Conservation (phyloP, 2,113 vertebrate species). For the Sturnira hondurensis region DNA sequence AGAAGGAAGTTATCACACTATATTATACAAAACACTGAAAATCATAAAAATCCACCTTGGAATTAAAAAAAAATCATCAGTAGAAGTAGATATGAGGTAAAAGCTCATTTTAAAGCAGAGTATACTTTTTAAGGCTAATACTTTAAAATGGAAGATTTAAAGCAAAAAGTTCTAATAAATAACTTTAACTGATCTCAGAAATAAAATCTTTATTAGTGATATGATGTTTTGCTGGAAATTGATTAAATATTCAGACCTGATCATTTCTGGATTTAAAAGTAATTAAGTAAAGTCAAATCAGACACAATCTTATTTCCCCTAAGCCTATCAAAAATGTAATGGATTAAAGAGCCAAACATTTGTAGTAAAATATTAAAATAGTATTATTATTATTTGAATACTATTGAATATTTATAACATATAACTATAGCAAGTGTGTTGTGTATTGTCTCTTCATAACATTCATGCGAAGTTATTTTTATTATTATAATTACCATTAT, state of each 20-base stretch:
- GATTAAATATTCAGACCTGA: background rate
- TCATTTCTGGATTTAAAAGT: background rate
- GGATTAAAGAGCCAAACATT: background rate
- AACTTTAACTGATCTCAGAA: background rate
- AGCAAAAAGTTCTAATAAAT: background rate
- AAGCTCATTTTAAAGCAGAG: background rate
- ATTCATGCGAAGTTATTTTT: background rate
- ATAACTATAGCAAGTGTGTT: background rate
- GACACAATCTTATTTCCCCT: background rate
- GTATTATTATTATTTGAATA: background rate
- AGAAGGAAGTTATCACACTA: background rate
- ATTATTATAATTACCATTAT: background rate
- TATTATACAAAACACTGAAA: background rate
- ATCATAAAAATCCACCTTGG: background rate
- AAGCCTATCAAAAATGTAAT: background rate
- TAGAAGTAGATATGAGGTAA: background rate
- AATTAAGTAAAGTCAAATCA: background rate
- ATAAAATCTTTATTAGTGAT: background rate
- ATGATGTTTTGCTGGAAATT: background rate
- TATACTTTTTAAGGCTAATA: background rate
- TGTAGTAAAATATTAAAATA: background rate
- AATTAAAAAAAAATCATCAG: background rate
- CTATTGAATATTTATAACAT: background rate
- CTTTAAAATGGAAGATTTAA: background rate
- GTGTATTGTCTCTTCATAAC: background rate